Evolutionary conservation across 2,888 invertebrate species (phyloP).

Genomic region (Lycophotia porphyrea): DNA sequence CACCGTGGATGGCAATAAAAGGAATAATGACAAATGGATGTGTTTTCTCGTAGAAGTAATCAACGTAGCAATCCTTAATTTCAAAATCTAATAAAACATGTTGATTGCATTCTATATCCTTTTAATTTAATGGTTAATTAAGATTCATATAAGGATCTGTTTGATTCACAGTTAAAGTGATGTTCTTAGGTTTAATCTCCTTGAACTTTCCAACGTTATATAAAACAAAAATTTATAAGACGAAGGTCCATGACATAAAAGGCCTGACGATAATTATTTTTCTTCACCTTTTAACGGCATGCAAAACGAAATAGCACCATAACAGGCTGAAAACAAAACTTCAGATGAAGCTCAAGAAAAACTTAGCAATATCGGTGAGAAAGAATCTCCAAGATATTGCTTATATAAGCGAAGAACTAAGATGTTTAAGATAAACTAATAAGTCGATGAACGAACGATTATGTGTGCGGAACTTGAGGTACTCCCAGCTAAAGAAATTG

Average conservation of each 20-base stretch:
- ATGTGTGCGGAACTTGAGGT: slow-evolving; percentile 50
- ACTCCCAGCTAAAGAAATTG: slow-evolving; percentile 35
- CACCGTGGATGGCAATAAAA: slow-evolving; percentile 19
- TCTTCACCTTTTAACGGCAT: neutral
- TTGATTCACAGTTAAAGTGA: neutral
- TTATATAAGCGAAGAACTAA: slow-evolving; percentile 35
- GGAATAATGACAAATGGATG: neutral
- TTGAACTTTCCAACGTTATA: neutral
- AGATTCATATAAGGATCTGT: neutral
- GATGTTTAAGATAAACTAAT: slow-evolving; percentile 58
- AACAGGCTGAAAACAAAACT: slow-evolving; percentile 6
- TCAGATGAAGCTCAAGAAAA: slow-evolving; percentile 4
- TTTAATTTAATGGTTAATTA: slow-evolving; percentile 4
- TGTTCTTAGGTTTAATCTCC: neutral
- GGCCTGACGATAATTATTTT: neutral
- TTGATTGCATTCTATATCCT: neutral
- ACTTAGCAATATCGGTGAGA: slow-evolving; percentile 31
- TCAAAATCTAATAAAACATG: neutral
- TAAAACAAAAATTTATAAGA: neutral
- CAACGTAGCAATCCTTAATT: slow-evolving; percentile 16
- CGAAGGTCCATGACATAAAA: neutral
- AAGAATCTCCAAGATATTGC: slow-evolving; percentile 35
- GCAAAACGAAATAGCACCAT: slow-evolving; percentile 14
- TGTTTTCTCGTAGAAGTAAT: slow-evolving; percentile 12
- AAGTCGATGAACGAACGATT: slow-evolving; percentile 59